Base-by-base conservation (phyloP, 2,797 vertebrate species). In the Dryobates pubescens region DNA sequence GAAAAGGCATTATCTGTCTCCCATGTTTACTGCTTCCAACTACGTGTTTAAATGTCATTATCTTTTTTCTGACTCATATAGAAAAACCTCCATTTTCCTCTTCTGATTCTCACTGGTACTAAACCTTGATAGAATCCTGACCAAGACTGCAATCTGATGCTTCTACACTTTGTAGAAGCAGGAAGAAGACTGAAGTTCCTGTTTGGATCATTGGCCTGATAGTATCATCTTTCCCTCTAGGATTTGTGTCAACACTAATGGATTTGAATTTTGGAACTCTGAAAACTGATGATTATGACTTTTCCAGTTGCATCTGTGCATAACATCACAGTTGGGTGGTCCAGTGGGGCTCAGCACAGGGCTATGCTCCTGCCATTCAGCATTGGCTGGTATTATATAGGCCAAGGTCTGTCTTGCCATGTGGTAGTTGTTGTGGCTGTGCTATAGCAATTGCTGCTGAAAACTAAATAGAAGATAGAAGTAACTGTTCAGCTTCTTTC, bases 241-340 rank as follows among this genome's bases (percentile, higher is more conserved):
- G 18, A 29, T 84, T 57, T 89, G 2, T 64, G 4, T 54, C 58
- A 86, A 41, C 1, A 3, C 47, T 75, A 38, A 18, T 58, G 30
- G 49, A 19, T 70, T 86, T 62, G 30, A 69, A 30, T 20, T 61
- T 36, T 63, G 19, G 41, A 57, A 8, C 58, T 74, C 23, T 32
- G 23, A 63, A 75, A 45, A 57, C 23, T 53, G n/a, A 4, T 20
- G 8, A 10, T 32, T 43, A 18, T 5, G 51, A 18, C 38, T 74
- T 71, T 89, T 86, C 20, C 14, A 36, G 1, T n/a, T 47, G 51
- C 7, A 6, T 53, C 49, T 67, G 29, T 56, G 22, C 4, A 9
- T 80, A 62, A 22, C 15, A 3, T 38, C 0, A 0, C 18, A 16
- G 32, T 13, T 0, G 2, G n/a, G 5, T 78, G 45, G 18, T 29